A percentile compares a stretch with the other conserved stretches of the same genome.
Conservation (phyloP, 2,888 invertebrate genomes). For the Stratiomys singularior region DNA sequence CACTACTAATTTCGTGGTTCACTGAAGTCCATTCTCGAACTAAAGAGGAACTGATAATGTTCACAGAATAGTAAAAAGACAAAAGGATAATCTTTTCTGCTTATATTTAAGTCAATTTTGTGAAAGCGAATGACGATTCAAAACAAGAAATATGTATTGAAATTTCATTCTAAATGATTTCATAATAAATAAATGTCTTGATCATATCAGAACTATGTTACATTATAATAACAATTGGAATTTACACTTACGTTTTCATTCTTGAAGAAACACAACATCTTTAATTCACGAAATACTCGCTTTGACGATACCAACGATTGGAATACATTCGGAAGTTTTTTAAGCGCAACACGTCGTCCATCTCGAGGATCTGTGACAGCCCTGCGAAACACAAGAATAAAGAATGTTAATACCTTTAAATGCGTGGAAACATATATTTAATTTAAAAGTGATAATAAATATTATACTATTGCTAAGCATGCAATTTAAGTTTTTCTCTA, state of each 20-base stretch:
- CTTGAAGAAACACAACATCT: slow-evolving; percentile 99
- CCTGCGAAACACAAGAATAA: slow-evolving; percentile 74
- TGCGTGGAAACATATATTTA: too few relatives aligned
- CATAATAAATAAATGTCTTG: too few relatives aligned
- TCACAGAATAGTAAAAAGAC: too few relatives aligned
- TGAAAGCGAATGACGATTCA: too few relatives aligned
- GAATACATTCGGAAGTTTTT: slow-evolving; percentile 99
- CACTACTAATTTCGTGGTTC: too few relatives aligned
- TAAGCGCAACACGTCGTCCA: slow-evolving; percentile 97
- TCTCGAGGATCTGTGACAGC: slow-evolving; percentile 99
- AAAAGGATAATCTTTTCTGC: too few relatives aligned
- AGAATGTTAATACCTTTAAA: slow-evolving; percentile 26
- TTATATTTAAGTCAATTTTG: too few relatives aligned
- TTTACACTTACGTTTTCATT: slow-evolving; percentile 94
- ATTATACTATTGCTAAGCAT: background rate
- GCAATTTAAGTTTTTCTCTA: slow-evolving; percentile 8
- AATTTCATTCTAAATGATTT: too few relatives aligned
- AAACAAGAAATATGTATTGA: too few relatives aligned
- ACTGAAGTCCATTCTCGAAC: too few relatives aligned
- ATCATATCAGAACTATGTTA: too few relatives aligned
- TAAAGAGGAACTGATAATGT: too few relatives aligned
- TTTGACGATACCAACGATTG: slow-evolving; percentile 99
- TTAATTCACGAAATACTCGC: slow-evolving; percentile 97
- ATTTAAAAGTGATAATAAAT: background rate
- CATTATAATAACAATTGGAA: background rate